Conservation (phyloP, 2,113 vertebrate species). For the Hippocampus barbouri region DNA sequence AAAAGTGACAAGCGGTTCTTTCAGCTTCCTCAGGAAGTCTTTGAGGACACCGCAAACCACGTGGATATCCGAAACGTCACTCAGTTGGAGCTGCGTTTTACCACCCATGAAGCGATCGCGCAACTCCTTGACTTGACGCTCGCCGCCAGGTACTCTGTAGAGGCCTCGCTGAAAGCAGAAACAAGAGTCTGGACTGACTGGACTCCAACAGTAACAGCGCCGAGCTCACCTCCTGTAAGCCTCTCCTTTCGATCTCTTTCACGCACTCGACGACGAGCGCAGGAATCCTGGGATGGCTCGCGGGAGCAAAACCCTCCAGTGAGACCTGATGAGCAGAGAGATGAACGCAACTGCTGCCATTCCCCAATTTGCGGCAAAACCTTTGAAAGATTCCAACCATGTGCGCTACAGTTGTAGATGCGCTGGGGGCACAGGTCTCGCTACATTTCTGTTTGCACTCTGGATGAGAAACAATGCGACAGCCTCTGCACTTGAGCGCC, state of each 20-base stretch:
- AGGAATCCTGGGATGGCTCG: slow-evolving; percentile 66
- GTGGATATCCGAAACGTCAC: slow-evolving; percentile 73
- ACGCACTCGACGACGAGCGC: slow-evolving; percentile 76
- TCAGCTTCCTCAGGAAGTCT: slow-evolving; percentile 80
- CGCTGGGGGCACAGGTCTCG: slow-evolving; percentile 30
- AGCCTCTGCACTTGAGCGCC: slow-evolving; percentile 76
- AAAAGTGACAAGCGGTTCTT: slow-evolving; percentile 83
- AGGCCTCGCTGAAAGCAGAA: slow-evolving; percentile 70
- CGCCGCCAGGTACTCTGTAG: slow-evolving; percentile 76
- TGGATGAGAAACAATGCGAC: slow-evolving; percentile 72
- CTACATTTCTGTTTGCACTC: slow-evolving; percentile 70
- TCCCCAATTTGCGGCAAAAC: neutral
- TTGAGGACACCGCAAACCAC: slow-evolving; percentile 84
- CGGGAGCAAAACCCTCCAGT: slow-evolving; percentile 73
- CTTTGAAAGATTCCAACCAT: neutral
- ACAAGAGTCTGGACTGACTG: neutral
- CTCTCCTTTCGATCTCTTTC: slow-evolving; percentile 79
- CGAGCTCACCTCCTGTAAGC: slow-evolving; percentile 74
- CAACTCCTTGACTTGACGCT: slow-evolving; percentile 77
- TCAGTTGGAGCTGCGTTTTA: slow-evolving; percentile 46
- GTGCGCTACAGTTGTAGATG: neutral
- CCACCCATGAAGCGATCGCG: slow-evolving; percentile 66
- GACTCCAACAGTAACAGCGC: too few relatives aligned
- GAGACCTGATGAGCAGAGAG: slow-evolving; percentile 54
- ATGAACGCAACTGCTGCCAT: neutral